Percentiles rank a stretch among this genome's conserved stretches.
These are phyloP conservation scores for Goniozus legneri DNA, from an alignment of 1,140 invertebrate genomes.

Conservation along the genomic window DNA sequence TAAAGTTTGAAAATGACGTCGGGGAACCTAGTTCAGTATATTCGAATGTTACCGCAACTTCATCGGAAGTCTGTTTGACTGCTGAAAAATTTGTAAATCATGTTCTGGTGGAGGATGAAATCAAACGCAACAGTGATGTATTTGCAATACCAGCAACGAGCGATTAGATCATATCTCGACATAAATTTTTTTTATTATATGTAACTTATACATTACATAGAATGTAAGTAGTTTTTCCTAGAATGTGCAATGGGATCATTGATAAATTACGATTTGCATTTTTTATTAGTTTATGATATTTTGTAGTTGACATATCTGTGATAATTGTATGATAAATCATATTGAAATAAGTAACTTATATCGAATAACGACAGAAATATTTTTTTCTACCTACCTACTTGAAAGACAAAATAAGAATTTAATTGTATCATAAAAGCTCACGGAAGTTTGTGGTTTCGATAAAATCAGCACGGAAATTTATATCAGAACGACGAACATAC, in stretches of 20 bases:
- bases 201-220: slow-evolving; percentile 27
- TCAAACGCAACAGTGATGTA: slow-evolving; percentile 24
- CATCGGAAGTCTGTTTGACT: slow-evolving; percentile 19
- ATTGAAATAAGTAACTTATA: slow-evolving; percentile 49
- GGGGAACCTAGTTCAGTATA: slow-evolving; percentile 16
- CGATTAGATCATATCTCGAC: slow-evolving; percentile 24
- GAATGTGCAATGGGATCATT: slow-evolving; percentile 36
- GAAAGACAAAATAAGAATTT: no score
- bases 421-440: neutral
- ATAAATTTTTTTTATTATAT: slow-evolving; percentile 28
- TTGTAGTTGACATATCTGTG: slow-evolving; percentile 55
- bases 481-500: slow-evolving; percentile 13
- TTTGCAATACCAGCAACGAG: slow-evolving; percentile 17
- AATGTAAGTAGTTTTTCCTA: slow-evolving; percentile 25
- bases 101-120: slow-evolving; percentile 22
- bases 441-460: no score
- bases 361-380: no score
- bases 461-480: no score
- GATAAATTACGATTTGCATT: slow-evolving; percentile 40
- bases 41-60: no score
- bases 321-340: slow-evolving; percentile 52
- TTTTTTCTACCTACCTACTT: no score
- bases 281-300: slow-evolving; percentile 47
- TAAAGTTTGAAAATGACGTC: slow-evolving; percentile 20
- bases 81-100: slow-evolving; percentile 22